These are phyloP conservation scores for Amia ocellicauda DNA, from an alignment of 2,113 vertebrate genomes.

Conservation along the genomic window DNA sequence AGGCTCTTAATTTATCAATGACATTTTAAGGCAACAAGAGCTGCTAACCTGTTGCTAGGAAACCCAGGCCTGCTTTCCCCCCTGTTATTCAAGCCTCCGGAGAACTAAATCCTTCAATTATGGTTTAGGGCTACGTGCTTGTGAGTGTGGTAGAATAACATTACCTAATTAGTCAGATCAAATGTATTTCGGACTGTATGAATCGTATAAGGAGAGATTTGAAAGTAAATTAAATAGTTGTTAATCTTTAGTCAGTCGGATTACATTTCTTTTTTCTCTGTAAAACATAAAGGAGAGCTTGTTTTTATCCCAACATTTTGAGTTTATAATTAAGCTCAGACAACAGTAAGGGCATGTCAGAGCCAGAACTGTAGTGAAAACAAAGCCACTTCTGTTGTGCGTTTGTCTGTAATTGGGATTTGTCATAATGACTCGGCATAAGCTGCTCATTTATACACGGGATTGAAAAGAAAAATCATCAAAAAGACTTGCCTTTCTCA, in stretches of 20 bases:
- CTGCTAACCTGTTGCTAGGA: conserved; percentile 57
- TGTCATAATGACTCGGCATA: too few species aligned
- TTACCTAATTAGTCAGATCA: background rate
- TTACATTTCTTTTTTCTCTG: too few species aligned
- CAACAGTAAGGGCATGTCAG: too few species aligned
- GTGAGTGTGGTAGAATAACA: conserved; percentile 16
- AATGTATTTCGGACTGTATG: background rate
- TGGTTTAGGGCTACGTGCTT: conserved; percentile 9
- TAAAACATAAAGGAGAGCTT: too few species aligned
- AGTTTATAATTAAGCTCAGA: too few species aligned
- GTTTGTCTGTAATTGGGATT: too few species aligned
- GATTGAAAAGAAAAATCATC: too few species aligned
- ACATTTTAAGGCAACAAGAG: conserved; percentile 17
- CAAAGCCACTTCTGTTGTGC: too few species aligned
- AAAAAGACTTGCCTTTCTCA: too few species aligned
- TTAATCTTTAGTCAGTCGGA: background rate
- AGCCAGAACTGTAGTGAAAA: too few species aligned
- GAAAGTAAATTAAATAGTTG: background rate
- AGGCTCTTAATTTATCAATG: conserved; percentile 42
- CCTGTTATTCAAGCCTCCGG: conserved; percentile 38
- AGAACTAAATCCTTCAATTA: conserved; percentile 31
- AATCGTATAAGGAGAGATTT: background rate
- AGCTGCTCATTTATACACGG: too few species aligned
- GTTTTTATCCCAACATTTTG: too few species aligned
- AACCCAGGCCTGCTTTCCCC: conserved; percentile 43